Evolutionary conservation across 2,113 vertebrate species (phyloP).

Genomic region (Plectropomus leopardus): DNA sequence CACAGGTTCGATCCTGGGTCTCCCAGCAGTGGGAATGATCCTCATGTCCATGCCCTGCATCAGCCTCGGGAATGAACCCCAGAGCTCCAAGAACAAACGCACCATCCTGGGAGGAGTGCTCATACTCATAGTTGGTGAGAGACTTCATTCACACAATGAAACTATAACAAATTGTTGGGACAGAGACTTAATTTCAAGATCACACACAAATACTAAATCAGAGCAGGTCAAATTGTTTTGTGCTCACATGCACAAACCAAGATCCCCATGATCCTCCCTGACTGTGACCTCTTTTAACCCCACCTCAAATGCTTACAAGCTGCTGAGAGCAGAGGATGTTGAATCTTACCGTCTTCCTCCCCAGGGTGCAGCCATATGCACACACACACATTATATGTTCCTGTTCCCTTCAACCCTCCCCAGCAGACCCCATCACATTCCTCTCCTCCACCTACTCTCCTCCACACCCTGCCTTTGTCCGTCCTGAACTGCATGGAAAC

Average conservation of each 20-base stretch:
- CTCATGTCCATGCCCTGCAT: conserved; percentile 95
- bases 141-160: neutral
- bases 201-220: neutral
- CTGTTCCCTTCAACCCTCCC: conserved; percentile 43
- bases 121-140: conserved; percentile 92
- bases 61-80: conserved; percentile 90
- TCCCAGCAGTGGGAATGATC: conserved; percentile 91
- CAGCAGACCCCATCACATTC: conserved; percentile 65
- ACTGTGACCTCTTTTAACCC: conserved; percentile 37
- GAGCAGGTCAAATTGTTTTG: neutral
- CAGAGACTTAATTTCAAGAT: neutral
- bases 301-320: conserved; percentile 30
- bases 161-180: no score
- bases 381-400: conserved; percentile 18
- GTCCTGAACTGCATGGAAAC: conserved; percentile 61
- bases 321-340: conserved; percentile 63
- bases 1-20: conserved; percentile 90
- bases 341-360: conserved; percentile 49
- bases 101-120: conserved; percentile 92
- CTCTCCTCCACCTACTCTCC: conserved; percentile 69
- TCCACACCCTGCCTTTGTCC: conserved; percentile 74
- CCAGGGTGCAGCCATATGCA: conserved; percentile 24
- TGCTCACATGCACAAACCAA: neutral
- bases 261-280: neutral
- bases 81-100: conserved; percentile 91